A percentile compares a stretch with the other conserved stretches of the same genome.
Evolutionary conservation across 2,113 vertebrate species (phyloP).

Genomic region (Centrocercus urophasianus): DNA sequence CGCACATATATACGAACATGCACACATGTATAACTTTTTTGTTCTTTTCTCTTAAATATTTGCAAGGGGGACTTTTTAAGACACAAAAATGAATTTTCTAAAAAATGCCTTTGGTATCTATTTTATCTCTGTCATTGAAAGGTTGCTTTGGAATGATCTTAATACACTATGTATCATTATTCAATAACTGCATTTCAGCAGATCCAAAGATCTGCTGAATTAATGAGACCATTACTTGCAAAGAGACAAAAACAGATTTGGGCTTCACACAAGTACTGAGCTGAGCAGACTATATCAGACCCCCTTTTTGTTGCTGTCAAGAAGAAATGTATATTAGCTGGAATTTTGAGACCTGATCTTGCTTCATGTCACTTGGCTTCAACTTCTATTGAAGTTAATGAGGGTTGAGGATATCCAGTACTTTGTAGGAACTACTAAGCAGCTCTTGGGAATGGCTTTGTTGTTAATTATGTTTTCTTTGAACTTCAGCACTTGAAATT

Average conservation of each 20-base stretch:
- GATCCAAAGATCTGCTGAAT: background rate
- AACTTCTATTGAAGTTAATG: background rate
- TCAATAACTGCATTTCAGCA: background rate
- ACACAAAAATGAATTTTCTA: background rate
- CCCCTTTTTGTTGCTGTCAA: background rate
- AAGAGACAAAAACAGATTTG: background rate
- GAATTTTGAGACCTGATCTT: background rate
- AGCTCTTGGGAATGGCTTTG: constrained; percentile 26
- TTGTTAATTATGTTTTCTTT: constrained; percentile 46
- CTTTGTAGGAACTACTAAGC: constrained; percentile 20
- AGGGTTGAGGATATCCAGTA: background rate
- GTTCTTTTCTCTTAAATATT: background rate
- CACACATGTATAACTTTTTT: background rate
- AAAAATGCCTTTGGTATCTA: background rate
- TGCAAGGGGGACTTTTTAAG: fast-evolving
- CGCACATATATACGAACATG: fast-evolving
- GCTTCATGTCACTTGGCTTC: background rate
- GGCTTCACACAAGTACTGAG: background rate
- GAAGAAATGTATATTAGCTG: background rate
- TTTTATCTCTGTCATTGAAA: background rate
- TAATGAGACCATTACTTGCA: fast-evolving
- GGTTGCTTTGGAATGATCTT: background rate
- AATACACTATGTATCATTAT: background rate
- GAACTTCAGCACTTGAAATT: constrained; percentile 16
- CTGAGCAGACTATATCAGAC: background rate